Base-by-base conservation (phyloP, 2,113 vertebrate species). In the Mormoops blainvillei region DNA sequence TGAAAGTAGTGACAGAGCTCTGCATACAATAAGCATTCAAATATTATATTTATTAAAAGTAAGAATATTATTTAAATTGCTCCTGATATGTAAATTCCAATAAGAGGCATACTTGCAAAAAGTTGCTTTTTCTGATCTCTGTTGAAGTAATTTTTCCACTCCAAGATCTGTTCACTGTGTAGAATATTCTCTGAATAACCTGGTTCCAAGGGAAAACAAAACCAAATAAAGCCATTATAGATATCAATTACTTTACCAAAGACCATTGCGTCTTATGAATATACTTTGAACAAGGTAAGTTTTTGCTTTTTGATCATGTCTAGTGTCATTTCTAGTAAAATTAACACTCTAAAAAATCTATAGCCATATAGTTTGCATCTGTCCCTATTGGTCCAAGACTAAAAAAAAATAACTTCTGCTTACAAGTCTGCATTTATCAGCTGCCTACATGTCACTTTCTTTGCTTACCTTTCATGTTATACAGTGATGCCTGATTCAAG, bases 131-230 rank as follows among this genome's bases (percentile, higher is more conserved):
- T 97, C 99, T 99, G 97, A 99, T 98, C 98, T 99, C 99, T 86
- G 98, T 99, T 63, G 99, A 99, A 95, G 99, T 99, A 97, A 99
- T 99, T 96, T 99, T 99, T 89, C 99, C 99, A n/a, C 99, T 99
- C 99, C 99, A 99, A 50, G 99, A 99, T 78, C 99, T 99, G 98
- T 99, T 99, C 91, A 99, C 99, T 67, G 99, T 98, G 97, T 99
- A 99, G 98, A 99, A 99, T 99, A 99, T 99, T 99, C 99, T 99
- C 98, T 99, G 99, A 98, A 99, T 99, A 97, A 99, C 99, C 99
- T 99, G 96, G 74, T 89, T 94, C n/a, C 52, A 94, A 84, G 48
- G 67, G 36, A 97, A 97, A 98, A 96, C 33, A 97, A 96, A 95
- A 93, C 16, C 83, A 97, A 93, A 93, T 91, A 92, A 85, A 95